A percentile compares a stretch with the other conserved stretches of the same genome.
These are phyloP conservation scores for Eupithecia insigniata DNA, from an alignment of 2,888 invertebrate genomes.

Conservation along the genomic window DNA sequence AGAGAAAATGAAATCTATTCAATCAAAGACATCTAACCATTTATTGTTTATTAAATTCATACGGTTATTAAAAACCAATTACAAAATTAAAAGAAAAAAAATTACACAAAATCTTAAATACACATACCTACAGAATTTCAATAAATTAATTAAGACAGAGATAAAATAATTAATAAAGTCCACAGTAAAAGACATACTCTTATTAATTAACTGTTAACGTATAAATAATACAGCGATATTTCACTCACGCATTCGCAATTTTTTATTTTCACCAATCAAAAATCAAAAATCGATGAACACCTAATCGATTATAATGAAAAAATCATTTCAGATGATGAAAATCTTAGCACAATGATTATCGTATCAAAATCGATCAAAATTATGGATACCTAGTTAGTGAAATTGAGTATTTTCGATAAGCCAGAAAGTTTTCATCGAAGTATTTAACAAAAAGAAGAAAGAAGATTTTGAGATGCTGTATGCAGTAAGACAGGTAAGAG, in stretches of 20 bases:
- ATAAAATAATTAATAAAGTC: no score
- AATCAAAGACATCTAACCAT: background rate
- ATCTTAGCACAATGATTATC: slow-evolving; percentile 25
- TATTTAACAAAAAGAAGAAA: slow-evolving; percentile 46
- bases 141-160: no score
- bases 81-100: no score
- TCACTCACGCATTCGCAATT: slow-evolving; percentile 22
- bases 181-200: no score
- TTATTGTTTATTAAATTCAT: no score
- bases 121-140: no score
- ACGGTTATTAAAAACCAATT: no score
- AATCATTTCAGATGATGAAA: slow-evolving; percentile 28
- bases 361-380: slow-evolving; percentile 18
- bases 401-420: slow-evolving; percentile 7
- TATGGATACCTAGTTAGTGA: slow-evolving; percentile 33
- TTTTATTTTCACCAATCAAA: background rate
- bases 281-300: background rate
- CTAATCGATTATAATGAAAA: background rate
- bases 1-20: background rate
- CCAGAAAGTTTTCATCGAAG: slow-evolving; percentile 14
- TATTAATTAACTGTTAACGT: no score
- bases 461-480: slow-evolving; percentile 70
- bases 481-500: slow-evolving; percentile 78
- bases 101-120: no score
- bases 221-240: background rate